Base-by-base conservation (phyloP, 1,140 invertebrate genomes). In the Portunus trituberculatus region DNA sequence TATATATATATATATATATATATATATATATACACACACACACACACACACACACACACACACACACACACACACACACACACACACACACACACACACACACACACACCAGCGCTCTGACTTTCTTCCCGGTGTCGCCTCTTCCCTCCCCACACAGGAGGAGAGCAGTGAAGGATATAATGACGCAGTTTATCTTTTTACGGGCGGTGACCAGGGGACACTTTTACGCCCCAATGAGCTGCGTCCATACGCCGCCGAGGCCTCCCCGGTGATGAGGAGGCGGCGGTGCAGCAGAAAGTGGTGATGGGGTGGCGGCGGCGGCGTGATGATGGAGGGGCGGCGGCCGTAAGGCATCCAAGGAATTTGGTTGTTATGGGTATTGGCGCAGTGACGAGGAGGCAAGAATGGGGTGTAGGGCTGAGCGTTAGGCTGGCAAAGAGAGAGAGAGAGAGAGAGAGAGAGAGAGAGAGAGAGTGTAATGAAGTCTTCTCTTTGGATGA, bases 171-270 rank as follows among this genome's bases (percentile, higher is more conserved):
- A 83, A 59, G 29, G 92, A 32, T 59, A 95, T 94, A 93, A 95
- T 92, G 91, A 86, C 52, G 39, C 76, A 83, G 32, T 93, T 93
- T 91, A 95, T 94, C 91, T 92, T 67, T 92, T 92, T 92, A 92
- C 67, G 92, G 67, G 4, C 59, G 25, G 8, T 48, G 29, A 84
- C 29, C 93, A 31, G 45, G 87, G 25, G 32, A 86, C 32, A 31
- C 25, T 87, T 84, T 29, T 31, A 59, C 91, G 52, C 92, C 32
- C 52, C 94, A 95, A 28, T 45, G 91, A 88, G 67, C 87, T 12
- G n/a, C 87, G 32, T 39, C 87, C 87, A 59, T 59, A 59, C 52
- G 12, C 52, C 16, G 52, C 12, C 52, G 52, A 4, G 32, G 32
- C 87, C 87, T 4, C 32, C 29, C 31, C n/a, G 32, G 20, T 76